phyloP scores from a whole-genome alignment of 2,113 vertebrate species.

The Rattus norvegicus region GRCr8 NC_086035.1:64064001-64064500 shows the following conservation, averaged over 20 bases:
- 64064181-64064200: neutral
- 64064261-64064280: neutral
- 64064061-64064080: neutral
- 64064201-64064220: neutral
- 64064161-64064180: neutral
- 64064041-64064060: neutral
- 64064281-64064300: neutral
- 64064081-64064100: neutral
- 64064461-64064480: constrained; percentile 8
- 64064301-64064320: neutral
- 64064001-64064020: neutral
- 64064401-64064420: neutral
- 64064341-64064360: constrained; percentile 1
- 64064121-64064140: neutral
- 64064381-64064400: neutral
- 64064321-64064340: neutral
- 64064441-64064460: neutral
- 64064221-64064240: neutral
- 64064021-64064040: neutral
- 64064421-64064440: constrained; percentile 16
- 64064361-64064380: constrained; percentile 1
- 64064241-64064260: neutral
- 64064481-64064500: neutral
- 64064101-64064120: neutral
- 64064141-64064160: neutral